Evolutionary conservation across 2,888 invertebrate species (phyloP), one percentile per base, ranked within the genome.

Genomic region (Leptopterna dolabrata): DNA sequence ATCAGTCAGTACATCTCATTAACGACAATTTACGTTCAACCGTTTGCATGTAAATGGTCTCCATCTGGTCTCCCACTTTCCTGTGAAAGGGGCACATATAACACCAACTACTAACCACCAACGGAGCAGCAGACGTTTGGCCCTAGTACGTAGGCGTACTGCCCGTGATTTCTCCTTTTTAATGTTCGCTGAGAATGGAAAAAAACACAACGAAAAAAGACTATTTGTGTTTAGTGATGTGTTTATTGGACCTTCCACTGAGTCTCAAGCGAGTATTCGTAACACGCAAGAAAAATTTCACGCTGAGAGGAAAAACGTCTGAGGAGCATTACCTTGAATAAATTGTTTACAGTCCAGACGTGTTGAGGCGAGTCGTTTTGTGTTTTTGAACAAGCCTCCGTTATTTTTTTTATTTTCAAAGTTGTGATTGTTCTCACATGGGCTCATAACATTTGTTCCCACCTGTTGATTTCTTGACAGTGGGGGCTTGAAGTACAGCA

Each of bases 1-100:
- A 63, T 63, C 63, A 63, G 63, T 63, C 63, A 63, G 63, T 63
- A 19, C 63, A 19, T 63, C 63, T 63, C 63, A 63, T 63, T 63
- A 63, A 27, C 63, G 63, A 63, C 63, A 63, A 63, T 63, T 63
- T 63, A 63, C 63, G 63, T 63, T 63, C 63, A 0, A 0, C 24
- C 63, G 63, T 63, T 63, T 24, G 63, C 63, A 63, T 63, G 63
- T 19, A 63, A 63, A 63, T 63, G 51, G n/a, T 16, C 51, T 24
- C 19, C 63, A 14, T 63, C 63, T 19, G 63, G 13, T 63, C 63
- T 63, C 63, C 63, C 24, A 63, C 63, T 63, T 24, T 63, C 24
- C 24, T 63, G 63, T 11, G 63, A 51, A 51, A 51, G 51, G 51
- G n/a, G 51, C 16, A 4, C 51, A 19, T 51, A 19, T 63, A 63